Percentiles rank a stretch among this genome's conserved stretches.
Evolutionary conservation across 2,113 vertebrate genomes (phyloP).

Genomic region (Gorsachius goisagi): DNA sequence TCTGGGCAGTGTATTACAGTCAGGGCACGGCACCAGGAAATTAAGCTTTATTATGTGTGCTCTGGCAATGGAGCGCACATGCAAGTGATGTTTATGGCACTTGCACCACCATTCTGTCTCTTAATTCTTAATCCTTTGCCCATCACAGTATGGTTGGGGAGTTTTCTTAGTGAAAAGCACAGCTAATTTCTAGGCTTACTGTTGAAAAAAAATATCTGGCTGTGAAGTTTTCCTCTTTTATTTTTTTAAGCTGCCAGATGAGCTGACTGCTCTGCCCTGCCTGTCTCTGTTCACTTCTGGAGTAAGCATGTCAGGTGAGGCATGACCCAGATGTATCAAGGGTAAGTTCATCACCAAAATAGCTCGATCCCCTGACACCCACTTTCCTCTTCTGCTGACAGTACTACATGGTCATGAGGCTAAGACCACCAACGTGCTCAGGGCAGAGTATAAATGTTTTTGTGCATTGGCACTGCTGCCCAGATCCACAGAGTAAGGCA

Average conservation of each 20-base stretch:
- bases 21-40: conserved; percentile 50
- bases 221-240: background rate
- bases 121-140: background rate
- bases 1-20: conserved; percentile 35
- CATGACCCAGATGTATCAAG: background rate
- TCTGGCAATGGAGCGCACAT: background rate
- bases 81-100: background rate
- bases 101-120: background rate
- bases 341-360: background rate
- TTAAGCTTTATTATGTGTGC: conserved; percentile 17
- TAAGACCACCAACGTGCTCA: background rate
- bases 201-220: background rate
- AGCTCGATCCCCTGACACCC: background rate
- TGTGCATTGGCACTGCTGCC: background rate
- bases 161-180: background rate
- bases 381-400: background rate
- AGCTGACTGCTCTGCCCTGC: background rate
- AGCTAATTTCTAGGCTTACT: background rate
- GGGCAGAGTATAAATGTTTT: background rate
- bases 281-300: background rate
- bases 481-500: background rate
- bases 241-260: background rate
- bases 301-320: accelerated
- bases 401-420: background rate
- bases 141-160: background rate